These are phyloP conservation scores for Acrocephalus kingi DNA, from an alignment of 2,113 vertebrate species.

Conservation along the genomic window DNA sequence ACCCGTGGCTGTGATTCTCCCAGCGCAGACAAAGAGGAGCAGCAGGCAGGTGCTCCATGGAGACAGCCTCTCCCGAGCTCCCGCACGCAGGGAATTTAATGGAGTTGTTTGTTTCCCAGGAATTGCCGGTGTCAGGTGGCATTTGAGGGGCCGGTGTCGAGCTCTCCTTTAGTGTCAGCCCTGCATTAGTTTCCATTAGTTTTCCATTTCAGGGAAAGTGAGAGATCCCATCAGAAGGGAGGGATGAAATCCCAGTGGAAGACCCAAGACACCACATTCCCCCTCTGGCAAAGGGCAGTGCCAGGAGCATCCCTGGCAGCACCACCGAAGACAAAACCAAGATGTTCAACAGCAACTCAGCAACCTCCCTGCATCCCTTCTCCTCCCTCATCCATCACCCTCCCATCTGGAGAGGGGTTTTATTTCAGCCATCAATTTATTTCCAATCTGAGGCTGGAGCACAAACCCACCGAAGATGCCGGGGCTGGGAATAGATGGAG, in stretches of 20 bases:
- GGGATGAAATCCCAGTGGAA: neutral
- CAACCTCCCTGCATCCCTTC: conserved; percentile 5
- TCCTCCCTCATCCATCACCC: conserved; percentile 63
- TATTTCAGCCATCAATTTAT: conserved; percentile 73
- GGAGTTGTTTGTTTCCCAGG: conserved; percentile 16
- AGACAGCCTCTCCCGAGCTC: neutral
- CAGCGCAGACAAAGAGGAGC: neutral
- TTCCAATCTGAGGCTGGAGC: conserved; percentile 64
- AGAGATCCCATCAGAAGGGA: neutral
- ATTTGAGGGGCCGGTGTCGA: neutral
- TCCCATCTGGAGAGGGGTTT: conserved; percentile 58
- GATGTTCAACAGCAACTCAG: neutral
- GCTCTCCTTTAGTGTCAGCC: neutral
- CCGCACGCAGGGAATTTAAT: neutral
- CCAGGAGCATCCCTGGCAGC: fast-evolving
- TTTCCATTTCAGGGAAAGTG: neutral
- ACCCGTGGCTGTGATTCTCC: neutral
- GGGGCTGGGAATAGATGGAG: conserved; percentile 38
- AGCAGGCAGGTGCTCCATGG: conserved; percentile 36
- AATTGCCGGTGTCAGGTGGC: neutral
- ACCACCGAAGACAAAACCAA: neutral
- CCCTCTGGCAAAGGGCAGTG: neutral
- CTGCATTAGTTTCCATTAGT: neutral
- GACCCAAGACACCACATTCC: fast-evolving
- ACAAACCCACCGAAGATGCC: neutral